Evolutionary conservation across 2,888 invertebrate species (phyloP), one percentile per base, ranked within the genome.

Genomic region (Eristalinus sepulchralis): DNA sequence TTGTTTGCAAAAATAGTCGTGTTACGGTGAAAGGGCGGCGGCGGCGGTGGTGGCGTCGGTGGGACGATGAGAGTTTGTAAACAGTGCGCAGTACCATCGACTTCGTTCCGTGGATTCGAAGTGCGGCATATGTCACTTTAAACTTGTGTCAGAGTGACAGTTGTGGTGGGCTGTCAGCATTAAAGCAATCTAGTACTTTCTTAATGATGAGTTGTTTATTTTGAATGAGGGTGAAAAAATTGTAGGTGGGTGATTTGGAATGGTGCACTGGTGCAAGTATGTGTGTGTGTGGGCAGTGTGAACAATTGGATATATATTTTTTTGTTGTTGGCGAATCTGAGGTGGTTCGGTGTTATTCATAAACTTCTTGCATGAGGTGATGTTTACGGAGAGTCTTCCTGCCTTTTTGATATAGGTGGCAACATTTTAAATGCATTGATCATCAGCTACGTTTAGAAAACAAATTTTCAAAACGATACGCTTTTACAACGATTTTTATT

Each of bases 1-100:
- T 84, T 84, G 84, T 84, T 84, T 80, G 62, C 80, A 22, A 71
- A 75, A 62, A 72, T 47, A 68, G 59, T 47, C n/a, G 47, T 17
- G 47, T 47, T 17, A 8, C 22, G 53, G 9, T 1, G n/a, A 9
- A 5, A 5, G 57, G 57, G 11, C 24, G 24, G 13, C 24, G 8
- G 34, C 13, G 1, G 1, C 22, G 0, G 20, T 5, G 31, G 34
- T 31, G 60, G 60, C 11, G 34, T 11, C n/a, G 9, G 34, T 9
- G 10, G 34, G 13, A 10, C 17, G n/a, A 17, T 22, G 64, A 27
- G 36, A 27, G 17, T 36, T 63, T 55, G 10, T 27, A 55, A 72
- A 72, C 64, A 34, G 17, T 36, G 75, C 64, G 73, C 75, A 75
- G 36, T 73, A 73, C 47, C 53, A 72, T 27, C 2, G 27, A 34